Conservation (phyloP, 2,113 vertebrate genomes). For the Prinia subflava region DNA sequence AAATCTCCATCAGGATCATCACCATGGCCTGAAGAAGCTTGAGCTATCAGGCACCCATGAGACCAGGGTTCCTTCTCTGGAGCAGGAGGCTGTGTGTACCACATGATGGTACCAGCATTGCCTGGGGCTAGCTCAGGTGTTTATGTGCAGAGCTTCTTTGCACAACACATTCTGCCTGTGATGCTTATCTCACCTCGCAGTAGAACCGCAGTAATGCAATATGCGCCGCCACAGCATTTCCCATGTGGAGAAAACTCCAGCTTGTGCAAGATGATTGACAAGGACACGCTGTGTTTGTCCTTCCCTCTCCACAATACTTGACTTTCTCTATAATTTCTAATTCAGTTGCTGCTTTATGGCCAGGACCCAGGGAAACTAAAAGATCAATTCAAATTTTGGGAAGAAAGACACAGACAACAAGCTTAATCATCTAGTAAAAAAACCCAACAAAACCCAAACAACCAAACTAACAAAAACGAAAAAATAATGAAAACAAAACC, state of each 20-base stretch:
- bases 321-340: background rate
- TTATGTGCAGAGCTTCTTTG: background rate
- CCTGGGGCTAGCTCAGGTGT: background rate
- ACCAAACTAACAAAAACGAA: background rate
- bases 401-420: background rate
- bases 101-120: background rate
- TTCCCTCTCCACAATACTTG: background rate
- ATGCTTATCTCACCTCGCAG: background rate
- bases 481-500: background rate
- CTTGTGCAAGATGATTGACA: background rate
- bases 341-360: background rate
- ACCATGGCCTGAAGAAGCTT: background rate
- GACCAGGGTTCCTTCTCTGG: background rate
- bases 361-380: background rate
- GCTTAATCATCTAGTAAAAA: background rate
- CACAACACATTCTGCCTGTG: background rate
- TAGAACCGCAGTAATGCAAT: background rate
- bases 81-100: background rate
- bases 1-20: background rate
- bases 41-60: background rate
- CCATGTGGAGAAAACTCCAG: background rate
- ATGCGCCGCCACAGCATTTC: rapidly evolving
- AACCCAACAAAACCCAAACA: too few relatives aligned
- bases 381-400: background rate
- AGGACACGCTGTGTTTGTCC: background rate